These are phyloP conservation scores for Leucophenga maculata DNA, from an alignment of 2,888 invertebrate species.

Conservation along the genomic window DNA sequence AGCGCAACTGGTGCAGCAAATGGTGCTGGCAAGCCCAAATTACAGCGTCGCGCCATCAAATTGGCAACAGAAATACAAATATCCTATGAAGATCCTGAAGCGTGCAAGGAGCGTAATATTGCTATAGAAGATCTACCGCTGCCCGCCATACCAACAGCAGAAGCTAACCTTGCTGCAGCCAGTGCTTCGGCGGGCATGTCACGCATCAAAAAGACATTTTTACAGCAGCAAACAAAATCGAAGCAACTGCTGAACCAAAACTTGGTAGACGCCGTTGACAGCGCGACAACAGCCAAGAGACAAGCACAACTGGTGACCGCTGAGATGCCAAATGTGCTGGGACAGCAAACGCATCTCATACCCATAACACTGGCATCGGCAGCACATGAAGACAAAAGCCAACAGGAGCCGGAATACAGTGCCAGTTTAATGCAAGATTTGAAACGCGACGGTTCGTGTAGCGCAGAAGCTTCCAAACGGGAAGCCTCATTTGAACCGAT, in stretches of 20 bases:
- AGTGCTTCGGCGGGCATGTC: constrained; percentile 18
- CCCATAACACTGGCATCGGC: constrained; percentile 43
- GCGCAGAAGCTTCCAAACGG: constrained; percentile 16
- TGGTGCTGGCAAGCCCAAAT: constrained; percentile 43
- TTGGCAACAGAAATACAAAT: constrained; percentile 67
- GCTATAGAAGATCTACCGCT: constrained; percentile 61
- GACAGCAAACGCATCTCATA: constrained; percentile 44
- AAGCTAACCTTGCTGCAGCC: constrained; percentile 27
- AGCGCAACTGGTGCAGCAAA: constrained; percentile 24
- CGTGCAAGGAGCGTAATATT: background rate
- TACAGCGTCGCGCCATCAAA: constrained; percentile 63
- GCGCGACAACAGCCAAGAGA: constrained; percentile 52
- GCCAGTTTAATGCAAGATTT: constrained; percentile 24
- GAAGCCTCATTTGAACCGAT: constrained; percentile 21
- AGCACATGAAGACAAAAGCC: constrained; percentile 36
- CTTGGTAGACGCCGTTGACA: constrained; percentile 58
- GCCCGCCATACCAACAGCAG: constrained; percentile 51
- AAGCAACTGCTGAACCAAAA: background rate
- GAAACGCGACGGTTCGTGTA: constrained; percentile 4
- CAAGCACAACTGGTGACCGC: constrained; percentile 53
- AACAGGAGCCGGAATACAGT: constrained; percentile 30
- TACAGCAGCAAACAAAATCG: too few relatives aligned
- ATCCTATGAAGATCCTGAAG: constrained; percentile 21
- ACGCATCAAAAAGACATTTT: background rate
- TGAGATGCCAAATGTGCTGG: constrained; percentile 27